These are phyloP conservation scores for Macropus fuliginosus DNA, from an alignment of 2,797 vertebrate genomes.

Conservation along the genomic window DNA sequence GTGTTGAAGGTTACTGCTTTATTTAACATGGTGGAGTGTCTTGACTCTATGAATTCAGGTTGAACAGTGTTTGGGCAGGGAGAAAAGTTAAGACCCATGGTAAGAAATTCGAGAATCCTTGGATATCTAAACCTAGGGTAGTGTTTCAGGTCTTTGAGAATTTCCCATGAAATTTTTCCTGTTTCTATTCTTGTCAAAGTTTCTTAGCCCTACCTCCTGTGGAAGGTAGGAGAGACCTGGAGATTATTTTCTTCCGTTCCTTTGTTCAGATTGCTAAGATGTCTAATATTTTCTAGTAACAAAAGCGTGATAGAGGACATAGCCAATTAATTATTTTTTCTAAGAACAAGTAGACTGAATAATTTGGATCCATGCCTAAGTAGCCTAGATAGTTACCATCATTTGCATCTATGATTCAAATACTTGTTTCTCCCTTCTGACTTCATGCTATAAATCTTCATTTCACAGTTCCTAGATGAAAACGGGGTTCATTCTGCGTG, in stretches of 20 bases:
- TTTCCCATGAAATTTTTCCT: not conserved
- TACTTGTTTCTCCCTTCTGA: constrained; percentile 18
- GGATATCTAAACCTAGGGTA: not conserved
- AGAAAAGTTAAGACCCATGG: not conserved
- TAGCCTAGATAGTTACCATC: constrained; percentile 2
- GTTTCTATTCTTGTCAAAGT: not conserved
- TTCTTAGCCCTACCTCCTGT: not conserved
- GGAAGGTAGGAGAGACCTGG: not conserved
- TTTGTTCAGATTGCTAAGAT: constrained; percentile 25
- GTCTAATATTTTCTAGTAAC: constrained; percentile 40
- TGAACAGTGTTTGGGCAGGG: constrained; percentile 1
- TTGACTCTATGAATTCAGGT: not conserved
- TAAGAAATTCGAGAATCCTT: not conserved
- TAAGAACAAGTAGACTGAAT: constrained; percentile 11
- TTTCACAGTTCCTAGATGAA: not conserved
- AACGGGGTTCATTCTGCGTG: not conserved
- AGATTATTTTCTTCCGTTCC: not conserved
- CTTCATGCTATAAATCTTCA: not conserved
- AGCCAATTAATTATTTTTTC: constrained; percentile 36
- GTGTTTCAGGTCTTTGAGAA: constrained; percentile 1
- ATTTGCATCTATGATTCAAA: not conserved
- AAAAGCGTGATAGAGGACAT: constrained; percentile 3
- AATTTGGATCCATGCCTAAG: constrained; percentile 23
- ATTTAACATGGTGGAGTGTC: not conserved
- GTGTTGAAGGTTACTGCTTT: not conserved